phyloP scores from a whole-genome alignment of 2,113 vertebrate species.

The Lepidothrix coronata region DNA sequence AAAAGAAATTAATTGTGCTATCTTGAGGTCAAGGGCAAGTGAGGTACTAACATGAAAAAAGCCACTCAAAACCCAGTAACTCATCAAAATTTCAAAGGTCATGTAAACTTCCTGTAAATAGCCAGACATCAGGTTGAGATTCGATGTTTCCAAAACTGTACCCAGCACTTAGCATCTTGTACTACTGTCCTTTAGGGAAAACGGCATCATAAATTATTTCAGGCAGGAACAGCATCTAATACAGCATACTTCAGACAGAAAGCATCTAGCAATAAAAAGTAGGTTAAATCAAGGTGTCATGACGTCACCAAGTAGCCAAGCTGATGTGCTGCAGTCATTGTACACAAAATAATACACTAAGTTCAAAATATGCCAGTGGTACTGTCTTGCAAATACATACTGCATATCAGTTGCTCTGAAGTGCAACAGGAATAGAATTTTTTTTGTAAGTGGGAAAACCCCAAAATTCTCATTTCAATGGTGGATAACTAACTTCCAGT shows the following conservation, averaged over 20 bases:
- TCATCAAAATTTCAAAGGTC: not conserved
- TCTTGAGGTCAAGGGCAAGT: not conserved
- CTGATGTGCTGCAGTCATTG: not conserved
- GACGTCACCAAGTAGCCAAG: not conserved
- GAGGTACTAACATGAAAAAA: not conserved
- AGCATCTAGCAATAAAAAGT: not conserved
- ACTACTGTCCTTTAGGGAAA: not conserved
- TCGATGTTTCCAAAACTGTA: not conserved
- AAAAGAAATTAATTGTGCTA: not conserved
- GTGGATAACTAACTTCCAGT: not conserved
- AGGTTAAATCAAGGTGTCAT: not conserved
- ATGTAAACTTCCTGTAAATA: not conserved
- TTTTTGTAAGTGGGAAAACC: not conserved
- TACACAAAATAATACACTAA: not conserved
- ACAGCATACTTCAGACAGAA: not conserved
- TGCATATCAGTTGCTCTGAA: not conserved
- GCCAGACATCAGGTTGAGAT: not conserved
- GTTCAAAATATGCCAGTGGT: not conserved
- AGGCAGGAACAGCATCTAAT: not conserved
- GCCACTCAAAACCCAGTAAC: not conserved
- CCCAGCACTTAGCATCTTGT: not conserved
- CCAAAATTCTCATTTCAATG: not conserved
- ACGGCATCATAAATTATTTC: not conserved
- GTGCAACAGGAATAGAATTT: not conserved
- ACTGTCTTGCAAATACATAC: not conserved